Evolutionary conservation across 2,797 vertebrate genomes (phyloP), one percentile per base, ranked within the genome.

Genomic region (Glyptemys insculpta): DNA sequence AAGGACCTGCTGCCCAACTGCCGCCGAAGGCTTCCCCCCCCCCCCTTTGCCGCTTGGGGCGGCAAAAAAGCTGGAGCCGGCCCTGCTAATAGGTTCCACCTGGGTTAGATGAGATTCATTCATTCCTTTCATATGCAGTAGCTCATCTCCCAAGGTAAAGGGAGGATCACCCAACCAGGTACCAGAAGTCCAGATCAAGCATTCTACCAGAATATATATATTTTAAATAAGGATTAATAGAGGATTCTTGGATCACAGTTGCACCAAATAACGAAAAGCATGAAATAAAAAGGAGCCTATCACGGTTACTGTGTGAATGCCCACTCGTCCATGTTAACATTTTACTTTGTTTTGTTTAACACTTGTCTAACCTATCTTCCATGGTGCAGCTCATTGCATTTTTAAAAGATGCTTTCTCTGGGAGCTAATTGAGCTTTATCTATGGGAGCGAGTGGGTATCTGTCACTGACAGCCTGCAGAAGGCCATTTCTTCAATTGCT

Each of bases 401-500:
- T 98, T 98, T 97, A 96, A 97, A 98, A 97, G 87, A 91, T 92
- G 68, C 5, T 93, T 97, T 98, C 89, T 91, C 90, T 31, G 18
- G 88, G 52, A 97, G 84, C 83, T 98, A 98, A 97, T 95, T 98
- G 96, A 98, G 83, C 88, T 98, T 97, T 96, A 93, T 97, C 90
- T 96, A 15, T 92, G 82, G 97, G 93, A 98, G 92, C 94, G 93
- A 97, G 92, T 62, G 90, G 52, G 53, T 97, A 93, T 95, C 95
- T 97, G 96, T 97, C 94, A 97, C 92, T 96, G 97, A 97, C 91
- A 98, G 94, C 89, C 93, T 94, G 95, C 95, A 98, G 97, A 98
- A 98, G 96, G 87, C 90, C 96, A 96, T 98, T 98, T 97, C 96
- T 97, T 97, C 96, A 97, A 91, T 93, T 97, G 88, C 84, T 95